Base-by-base conservation (phyloP, 2,113 vertebrate genomes). In the Malurus elegans region DNA sequence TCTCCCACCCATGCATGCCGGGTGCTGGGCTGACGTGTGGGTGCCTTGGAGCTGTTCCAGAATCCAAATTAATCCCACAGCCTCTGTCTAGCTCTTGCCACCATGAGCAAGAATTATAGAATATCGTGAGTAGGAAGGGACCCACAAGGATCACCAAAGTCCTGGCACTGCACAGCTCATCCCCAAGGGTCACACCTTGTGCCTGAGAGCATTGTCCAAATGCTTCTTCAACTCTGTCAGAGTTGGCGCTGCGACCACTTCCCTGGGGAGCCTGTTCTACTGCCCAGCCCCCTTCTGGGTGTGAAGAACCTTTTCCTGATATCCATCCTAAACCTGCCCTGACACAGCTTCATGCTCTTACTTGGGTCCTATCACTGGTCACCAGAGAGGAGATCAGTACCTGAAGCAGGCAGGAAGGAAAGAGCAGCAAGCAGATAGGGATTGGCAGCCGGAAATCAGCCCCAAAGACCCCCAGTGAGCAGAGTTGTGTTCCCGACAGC, bases 401-500 rank as follows among this genome's bases (percentile, higher is more conserved):
- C 34, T 48, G 40, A 56, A 42, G 47, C 24, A 73, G 73, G 48
- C 45, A 80, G 71, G 31, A 91, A 17, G 28, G 31, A 84, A 94
- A 83, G 29, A 5, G 2, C 16, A 54, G 29, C 28, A 50, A 75
- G 40, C 10, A 44, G 74, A 34, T 42, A 31, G 58, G 38, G 17
- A 81, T 8, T 65, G 87, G 42, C 38, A 78, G 45, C 42, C 50
- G 48, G 64, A 62, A 70, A 78, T 36, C 6, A 84, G 38, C 23
- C 31, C n/a, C 47, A 54, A 61, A 83, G 44, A 14, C 7, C 2
- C 10, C 1, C 1, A 1, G 42, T 0, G 4, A 78, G 50, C 2
- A 1, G 73, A 47, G 17, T 0, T 12, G 2, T 1, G 11, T 25
- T 23, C 38, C 29, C 0, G 0, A 24, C 6, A 51, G 29, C 8